These are phyloP conservation scores for Papilio machaon DNA, from an alignment of 1,140 invertebrate genomes.

Conservation along the genomic window DNA sequence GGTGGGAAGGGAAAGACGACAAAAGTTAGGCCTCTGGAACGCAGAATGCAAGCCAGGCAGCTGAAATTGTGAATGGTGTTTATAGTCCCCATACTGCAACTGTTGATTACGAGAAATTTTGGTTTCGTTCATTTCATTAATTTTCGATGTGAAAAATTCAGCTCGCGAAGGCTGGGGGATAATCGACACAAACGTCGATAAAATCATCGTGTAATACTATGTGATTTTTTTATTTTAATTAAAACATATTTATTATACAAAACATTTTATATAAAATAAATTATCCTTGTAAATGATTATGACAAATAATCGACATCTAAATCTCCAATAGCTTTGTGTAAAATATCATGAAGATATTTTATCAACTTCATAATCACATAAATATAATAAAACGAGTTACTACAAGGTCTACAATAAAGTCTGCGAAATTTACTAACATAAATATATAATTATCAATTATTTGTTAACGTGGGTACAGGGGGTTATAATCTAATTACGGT, in stretches of 20 bases:
- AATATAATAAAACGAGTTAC: background rate
- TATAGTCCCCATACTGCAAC: no score
- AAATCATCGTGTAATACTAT: no score
- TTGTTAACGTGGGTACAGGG: background rate
- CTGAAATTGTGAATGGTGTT: no score
- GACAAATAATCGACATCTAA: constrained; percentile 6
- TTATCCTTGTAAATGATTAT: background rate
- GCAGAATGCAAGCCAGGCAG: no score
- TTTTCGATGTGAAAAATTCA: no score
- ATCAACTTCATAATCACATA: background rate
- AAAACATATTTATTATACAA: no score
- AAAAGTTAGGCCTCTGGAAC: no score
- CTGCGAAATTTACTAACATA: background rate
- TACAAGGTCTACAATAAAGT: background rate
- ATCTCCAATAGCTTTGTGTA: background rate
- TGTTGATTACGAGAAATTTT: no score
- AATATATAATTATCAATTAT: background rate
- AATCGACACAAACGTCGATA: no score
- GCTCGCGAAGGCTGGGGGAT: no score
- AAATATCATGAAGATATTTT: background rate
- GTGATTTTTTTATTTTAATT: background rate
- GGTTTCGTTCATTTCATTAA: no score
- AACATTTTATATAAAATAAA: background rate
- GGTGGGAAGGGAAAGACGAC: no score
- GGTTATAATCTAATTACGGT: background rate